Base-by-base conservation (phyloP, 1,140 invertebrate genomes). In the Hypsibius dujardini region DNA sequence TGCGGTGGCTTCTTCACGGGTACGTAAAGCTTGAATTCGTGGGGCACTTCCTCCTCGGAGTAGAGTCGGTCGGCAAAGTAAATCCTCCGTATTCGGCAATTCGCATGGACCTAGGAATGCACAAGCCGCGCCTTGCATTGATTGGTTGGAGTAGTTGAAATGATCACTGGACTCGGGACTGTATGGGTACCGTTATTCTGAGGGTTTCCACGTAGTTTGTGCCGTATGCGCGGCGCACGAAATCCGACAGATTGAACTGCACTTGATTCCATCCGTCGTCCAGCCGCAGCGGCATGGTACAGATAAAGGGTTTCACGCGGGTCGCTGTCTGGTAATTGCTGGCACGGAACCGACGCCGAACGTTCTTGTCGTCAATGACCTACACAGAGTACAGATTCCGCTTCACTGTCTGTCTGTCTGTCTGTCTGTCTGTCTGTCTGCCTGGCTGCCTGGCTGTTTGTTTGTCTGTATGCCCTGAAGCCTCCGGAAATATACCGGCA, bases 261-360 rank as follows among this genome's bases (percentile, higher is more conserved):
- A 73, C 47, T 73, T 73, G 47, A 62, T 73, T 73, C 72, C 72
- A 73, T 47, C 62, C 72, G 28, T 73, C 1, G n/a, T 73, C 72
- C 3, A 73, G 47, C 2, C n/a, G 46, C 72, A 73, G 42, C 7
- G 72, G 72, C 46, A 73, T 59, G 14, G 47, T 40, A 40, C 45
- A 59, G 12, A 67, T 67, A 42, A 67, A 67, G 12, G 62, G 62
- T 42, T 67, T 67, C 40, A 67, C 62, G 12, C 62, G 62, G 62
- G 62, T 67, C 12, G 62, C 62, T 12, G 62, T 67, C 42, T 67
- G 62, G 62, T 67, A 67, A 40, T 67, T 67, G 40, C 62, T 67
- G 42, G 62, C 62, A 42, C 62, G 62, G 40, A 67, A 67, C 12
- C 62, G 62, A 7, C 62, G 12, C 62, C 62, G 62, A 15, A 67